phyloP scores from a whole-genome alignment of 2,113 vertebrate species.

The Setophaga coronata region DNA sequence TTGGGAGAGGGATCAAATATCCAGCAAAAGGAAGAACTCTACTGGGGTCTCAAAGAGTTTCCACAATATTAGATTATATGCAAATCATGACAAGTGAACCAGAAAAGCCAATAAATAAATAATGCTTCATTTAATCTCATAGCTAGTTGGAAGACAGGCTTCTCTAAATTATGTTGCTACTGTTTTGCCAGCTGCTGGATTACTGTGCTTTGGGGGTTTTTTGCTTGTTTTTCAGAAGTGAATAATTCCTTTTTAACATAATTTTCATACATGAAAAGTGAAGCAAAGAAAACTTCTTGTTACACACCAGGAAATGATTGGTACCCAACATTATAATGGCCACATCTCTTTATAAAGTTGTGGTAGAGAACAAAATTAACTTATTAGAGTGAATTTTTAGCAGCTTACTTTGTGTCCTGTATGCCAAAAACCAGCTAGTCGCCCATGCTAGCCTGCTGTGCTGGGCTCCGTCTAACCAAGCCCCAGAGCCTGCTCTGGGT shows the following conservation, averaged over 20 bases:
- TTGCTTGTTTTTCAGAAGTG: neutral
- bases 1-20: neutral
- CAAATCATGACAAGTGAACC: neutral
- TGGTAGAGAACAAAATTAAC: neutral
- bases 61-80: neutral
- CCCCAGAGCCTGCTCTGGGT: neutral
- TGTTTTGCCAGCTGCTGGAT: neutral
- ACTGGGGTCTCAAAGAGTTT: neutral
- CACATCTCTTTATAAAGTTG: neutral
- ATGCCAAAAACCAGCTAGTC: neutral
- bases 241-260: neutral
- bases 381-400: neutral
- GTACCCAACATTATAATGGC: neutral
- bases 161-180: neutral
- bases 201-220: rapidly evolving
- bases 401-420: neutral
- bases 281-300: neutral
- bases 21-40: neutral
- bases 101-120: constrained; percentile 18
- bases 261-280: neutral
- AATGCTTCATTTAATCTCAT: neutral
- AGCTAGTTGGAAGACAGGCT: neutral
- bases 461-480: neutral
- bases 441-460: neutral
- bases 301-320: neutral